Conservation (phyloP, 1,140 invertebrate species). For the Bombus fervidus region DNA sequence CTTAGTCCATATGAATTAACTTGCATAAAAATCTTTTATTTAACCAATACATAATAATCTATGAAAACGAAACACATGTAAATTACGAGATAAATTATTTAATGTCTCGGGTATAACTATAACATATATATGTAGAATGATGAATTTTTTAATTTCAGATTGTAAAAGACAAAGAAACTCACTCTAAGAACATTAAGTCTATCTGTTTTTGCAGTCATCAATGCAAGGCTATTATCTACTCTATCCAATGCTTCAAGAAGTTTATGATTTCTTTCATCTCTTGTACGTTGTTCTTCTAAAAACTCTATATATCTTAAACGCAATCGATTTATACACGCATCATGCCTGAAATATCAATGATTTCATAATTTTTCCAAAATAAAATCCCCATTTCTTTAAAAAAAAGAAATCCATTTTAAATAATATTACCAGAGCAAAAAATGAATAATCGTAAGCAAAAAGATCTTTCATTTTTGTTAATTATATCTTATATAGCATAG, state of each 20-base stretch:
- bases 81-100: neutral
- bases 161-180: constrained; percentile 50
- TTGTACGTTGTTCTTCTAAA: constrained; percentile 84
- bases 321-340: constrained; percentile 81
- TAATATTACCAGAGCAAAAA: neutral
- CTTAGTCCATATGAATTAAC: neutral
- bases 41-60: neutral
- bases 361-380: neutral
- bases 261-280: constrained; percentile 85
- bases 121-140: neutral
- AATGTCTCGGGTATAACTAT: neutral
- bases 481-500: neutral
- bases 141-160: neutral
- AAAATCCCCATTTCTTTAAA: neutral
- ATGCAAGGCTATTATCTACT: constrained; percentile 83
- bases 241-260: constrained; percentile 83
- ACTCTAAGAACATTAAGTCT: constrained; percentile 84
- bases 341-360: constrained; percentile 72
- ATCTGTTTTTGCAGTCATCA: constrained; percentile 85
- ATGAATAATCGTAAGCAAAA: neutral
- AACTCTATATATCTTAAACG: constrained; percentile 85
- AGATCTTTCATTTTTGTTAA: neutral
- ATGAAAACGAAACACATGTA: neutral
- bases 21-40: neutral
- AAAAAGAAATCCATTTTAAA: neutral